Percentiles rank a stretch among this genome's conserved stretches.
These are phyloP conservation scores for Ophioninae sp. DNA, from an alignment of 2,888 invertebrate genomes.

Conservation along the genomic window DNA sequence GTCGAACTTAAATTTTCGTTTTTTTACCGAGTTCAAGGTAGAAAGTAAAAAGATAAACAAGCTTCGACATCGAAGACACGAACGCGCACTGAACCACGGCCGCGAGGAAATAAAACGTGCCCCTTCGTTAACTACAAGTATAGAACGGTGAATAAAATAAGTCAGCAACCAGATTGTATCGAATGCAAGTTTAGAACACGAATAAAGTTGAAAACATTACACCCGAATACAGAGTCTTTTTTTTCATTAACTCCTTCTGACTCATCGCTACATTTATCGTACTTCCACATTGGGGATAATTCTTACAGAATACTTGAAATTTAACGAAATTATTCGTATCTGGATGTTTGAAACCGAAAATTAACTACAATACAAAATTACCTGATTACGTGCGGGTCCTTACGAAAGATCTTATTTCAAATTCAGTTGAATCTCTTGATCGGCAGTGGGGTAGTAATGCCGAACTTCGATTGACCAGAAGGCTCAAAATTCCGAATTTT, in stretches of 20 bases:
- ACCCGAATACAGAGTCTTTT: slow-evolving; percentile 52
- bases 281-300: too few species aligned
- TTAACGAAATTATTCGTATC: too few species aligned
- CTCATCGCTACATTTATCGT: background rate
- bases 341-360: too few species aligned
- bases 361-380: too few species aligned
- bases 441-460: too few species aligned
- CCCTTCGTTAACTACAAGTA: slow-evolving; percentile 13
- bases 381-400: too few species aligned
- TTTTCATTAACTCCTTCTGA: background rate
- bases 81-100: background rate
- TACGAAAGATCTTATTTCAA: too few species aligned
- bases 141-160: slow-evolving; percentile 15
- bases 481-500: too few species aligned
- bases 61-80: slow-evolving; percentile 5
- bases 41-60: slow-evolving; percentile 4
- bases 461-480: too few species aligned
- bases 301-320: too few species aligned
- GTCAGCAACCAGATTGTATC: slow-evolving; percentile 70
- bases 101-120: background rate
- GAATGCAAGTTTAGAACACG: slow-evolving; percentile 73
- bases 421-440: too few species aligned
- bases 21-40: slow-evolving; percentile 16
- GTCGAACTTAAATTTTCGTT: slow-evolving; percentile 40
- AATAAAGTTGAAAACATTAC: slow-evolving; percentile 75